A percentile compares a stretch with the other conserved stretches of the same genome.
Evolutionary conservation across 2,113 vertebrate species (phyloP).

Genomic region (Leucopsar rothschildi): DNA sequence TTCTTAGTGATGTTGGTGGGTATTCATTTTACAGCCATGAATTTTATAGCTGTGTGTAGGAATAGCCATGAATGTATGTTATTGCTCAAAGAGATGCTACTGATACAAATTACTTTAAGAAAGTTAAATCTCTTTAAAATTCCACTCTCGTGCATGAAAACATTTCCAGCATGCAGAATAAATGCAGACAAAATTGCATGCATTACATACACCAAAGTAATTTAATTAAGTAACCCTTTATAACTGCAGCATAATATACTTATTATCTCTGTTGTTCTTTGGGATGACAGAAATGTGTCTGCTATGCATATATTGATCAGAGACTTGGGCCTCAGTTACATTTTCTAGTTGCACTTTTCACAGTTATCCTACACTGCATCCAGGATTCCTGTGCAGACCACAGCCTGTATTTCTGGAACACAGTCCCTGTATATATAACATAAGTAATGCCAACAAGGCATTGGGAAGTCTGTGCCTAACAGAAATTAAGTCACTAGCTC

Average conservation of each 20-base stretch:
- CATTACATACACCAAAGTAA: neutral
- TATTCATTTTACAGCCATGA: neutral
- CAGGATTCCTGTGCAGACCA: neutral
- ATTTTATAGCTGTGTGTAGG: neutral
- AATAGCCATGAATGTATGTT: neutral
- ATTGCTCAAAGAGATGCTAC: neutral
- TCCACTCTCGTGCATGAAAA: neutral
- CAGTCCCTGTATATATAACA: accelerated
- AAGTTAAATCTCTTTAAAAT: neutral
- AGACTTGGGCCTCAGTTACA: neutral
- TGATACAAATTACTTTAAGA: neutral
- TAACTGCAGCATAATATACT: neutral
- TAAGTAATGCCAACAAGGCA: neutral
- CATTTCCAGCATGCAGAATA: neutral
- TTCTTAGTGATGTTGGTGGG: neutral
- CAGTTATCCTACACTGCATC: neutral
- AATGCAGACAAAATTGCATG: neutral
- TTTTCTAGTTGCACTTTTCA: neutral
- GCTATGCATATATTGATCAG: neutral
- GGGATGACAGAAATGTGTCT: neutral
- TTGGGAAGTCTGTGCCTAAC: neutral
- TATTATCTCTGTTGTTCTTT: neutral
- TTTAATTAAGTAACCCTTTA: neutral
- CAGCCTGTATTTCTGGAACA: neutral
- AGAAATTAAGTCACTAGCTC: neutral